Base-by-base conservation (phyloP, 64 coral and sea anemone genomes). In the Stichodactyla mertensii region DNA sequence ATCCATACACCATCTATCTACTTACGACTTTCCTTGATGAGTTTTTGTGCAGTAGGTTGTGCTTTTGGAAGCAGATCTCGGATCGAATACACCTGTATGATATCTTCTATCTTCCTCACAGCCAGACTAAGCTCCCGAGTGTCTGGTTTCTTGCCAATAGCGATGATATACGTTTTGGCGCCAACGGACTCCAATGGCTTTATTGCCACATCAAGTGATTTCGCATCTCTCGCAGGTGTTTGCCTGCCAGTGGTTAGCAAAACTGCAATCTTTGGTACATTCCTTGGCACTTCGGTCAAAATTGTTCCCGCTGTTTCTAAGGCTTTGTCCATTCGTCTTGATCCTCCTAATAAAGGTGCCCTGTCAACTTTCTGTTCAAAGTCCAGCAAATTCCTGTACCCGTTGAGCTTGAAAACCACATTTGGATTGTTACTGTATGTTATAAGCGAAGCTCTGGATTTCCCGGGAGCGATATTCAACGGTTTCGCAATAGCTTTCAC, bases 241-340 rank as follows among this genome's bases (percentile, higher is more conserved):
- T 94, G 89, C n/a, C 11, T 88, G 28, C 93, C 93, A 16, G 89
- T 64, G 10, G 93, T 94, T 19, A 94, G 70, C 54, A 94, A 86
- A 55, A 94, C 86, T n/a, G 84, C 79, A 23, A 94, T 85, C 77
- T 88, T 94, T 52, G 89, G 55, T 54, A 87, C 89, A 77, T 77
- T 51, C 23, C 86, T 90, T 6, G 54, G 54, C 52, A 67, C 52
- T 12, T n/a, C 20, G 16, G 79, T 88, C 26, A 94, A 88, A 51
- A 88, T 52, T 13, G 69, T 20, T 58, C 84, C 71, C 18, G 89
- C 89, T 23, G 36, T 57, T 64, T 88, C 86, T 57, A 94, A 55
- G 57, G 89, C 93, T 88, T 87, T 85, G 57, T 94, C 93, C 82
- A 94, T 94, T 79, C 93, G 64, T 74, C 93, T 87, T 87, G 89